Base-by-base conservation (phyloP, 2,888 invertebrate species). In the Diarsia mendica region DNA sequence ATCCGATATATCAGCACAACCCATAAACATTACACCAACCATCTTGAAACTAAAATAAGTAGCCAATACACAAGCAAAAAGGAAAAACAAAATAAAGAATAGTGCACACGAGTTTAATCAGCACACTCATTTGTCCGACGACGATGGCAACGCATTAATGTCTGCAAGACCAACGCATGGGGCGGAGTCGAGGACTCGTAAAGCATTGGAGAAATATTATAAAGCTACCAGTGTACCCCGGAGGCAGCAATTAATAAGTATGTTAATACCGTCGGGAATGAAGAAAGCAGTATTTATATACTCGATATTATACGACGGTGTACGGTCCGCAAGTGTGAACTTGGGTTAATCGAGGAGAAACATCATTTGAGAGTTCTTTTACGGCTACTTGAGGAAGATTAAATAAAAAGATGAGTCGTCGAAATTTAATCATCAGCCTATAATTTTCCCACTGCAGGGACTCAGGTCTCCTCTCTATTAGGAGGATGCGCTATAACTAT, bases 171-270 rank as follows among this genome's bases (percentile, higher is more conserved):
- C 89, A 90, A 91, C 92, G 90, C 86, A 87, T 85, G 89, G 94
- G 96, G 96, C 95, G 95, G 92, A 90, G 93, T 90, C 85, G 82
- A 75, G 82, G 77, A 84, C 90, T 92, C 93, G 93, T 94, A 95
- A 94, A 95, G 89, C 93, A 94, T 94, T 88, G 88, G 91, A 94
- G 94, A 95, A 93, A 93, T 95, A 94, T 95, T 93, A 94, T 93
- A 90, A 91, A 87, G 94, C 95, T 94, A 94, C 95, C 95, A 95
- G 91, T 89, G 90, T 91, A 93, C 94, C 95, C 95, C 92, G 90
- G 92, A 90, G 96, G 95, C 94, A 91, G 88, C 92, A 92, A 94
- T 95, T 95, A 95, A 95, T 95, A 95, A 94, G 94, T 93, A 94
- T 94, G 94, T 95, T 95, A 95, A 95, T 95, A 93, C 84, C 87